Conservation (phyloP, 2,113 vertebrate species). For the Phalacrocorax brasilianus region DNA sequence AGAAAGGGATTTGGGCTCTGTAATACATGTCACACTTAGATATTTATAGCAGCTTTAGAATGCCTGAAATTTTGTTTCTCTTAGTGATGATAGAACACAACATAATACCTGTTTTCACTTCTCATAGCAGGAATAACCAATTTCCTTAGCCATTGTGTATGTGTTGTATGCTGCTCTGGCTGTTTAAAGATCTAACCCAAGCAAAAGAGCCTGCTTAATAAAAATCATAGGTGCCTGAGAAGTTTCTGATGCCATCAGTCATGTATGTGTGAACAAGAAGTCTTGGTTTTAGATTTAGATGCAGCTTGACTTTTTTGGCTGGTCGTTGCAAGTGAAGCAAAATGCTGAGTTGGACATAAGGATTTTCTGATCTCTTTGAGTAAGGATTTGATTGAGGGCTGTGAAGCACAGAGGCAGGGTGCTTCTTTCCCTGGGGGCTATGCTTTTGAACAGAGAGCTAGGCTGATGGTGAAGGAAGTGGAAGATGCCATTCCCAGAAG, state of each 20-base stretch:
- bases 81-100: not conserved
- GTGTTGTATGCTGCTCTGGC: not conserved
- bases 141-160: not conserved
- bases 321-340: not conserved
- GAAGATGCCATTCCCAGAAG: not conserved
- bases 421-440: not conserved
- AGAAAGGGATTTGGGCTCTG: not conserved
- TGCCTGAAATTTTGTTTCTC: not conserved
- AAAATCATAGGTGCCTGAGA: not conserved
- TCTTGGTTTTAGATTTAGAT: not conserved
- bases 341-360: not conserved
- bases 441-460: not conserved
- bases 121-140: not conserved
- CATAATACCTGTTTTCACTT: not conserved
- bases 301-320: not conserved
- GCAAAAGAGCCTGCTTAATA: not conserved
- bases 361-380: not conserved
- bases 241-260: not conserved
- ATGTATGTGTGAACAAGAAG: not conserved
- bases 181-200: not conserved
- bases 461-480: not conserved
- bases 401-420: not conserved
- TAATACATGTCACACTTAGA: not conserved
- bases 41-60: not conserved
- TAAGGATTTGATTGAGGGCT: not conserved